phyloP scores from a whole-genome alignment of 2,797 vertebrate species.

The Taeniopygia guttata region DNA sequence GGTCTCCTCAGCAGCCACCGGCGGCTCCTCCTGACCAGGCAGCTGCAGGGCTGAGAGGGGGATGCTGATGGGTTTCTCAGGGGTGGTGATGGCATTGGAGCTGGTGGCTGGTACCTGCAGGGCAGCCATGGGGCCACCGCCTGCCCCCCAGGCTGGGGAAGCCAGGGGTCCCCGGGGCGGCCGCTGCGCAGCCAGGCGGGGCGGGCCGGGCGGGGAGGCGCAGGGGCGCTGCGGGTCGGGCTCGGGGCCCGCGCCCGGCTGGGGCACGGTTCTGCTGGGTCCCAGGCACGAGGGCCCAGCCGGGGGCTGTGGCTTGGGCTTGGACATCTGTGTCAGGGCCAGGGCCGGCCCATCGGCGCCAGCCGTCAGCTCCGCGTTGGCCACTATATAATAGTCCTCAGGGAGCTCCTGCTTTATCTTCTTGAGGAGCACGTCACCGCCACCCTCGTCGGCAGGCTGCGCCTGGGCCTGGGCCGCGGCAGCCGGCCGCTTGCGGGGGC shows the following conservation, averaged over 20 bases:
- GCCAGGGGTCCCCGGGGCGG: constrained; percentile 64
- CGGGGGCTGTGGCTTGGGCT: constrained; percentile 71
- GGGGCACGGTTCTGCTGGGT: constrained; percentile 58
- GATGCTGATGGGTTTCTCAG: constrained; percentile 77
- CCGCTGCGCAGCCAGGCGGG: constrained; percentile 64
- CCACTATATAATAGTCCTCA: constrained; percentile 85
- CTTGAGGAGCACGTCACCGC: constrained; percentile 78
- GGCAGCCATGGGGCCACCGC: constrained; percentile 24
- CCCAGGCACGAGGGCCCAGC: constrained; percentile 66
- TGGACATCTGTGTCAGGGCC: constrained; percentile 80
- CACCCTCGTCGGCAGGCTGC: constrained; percentile 57
- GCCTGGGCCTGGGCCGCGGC: constrained; percentile 49
- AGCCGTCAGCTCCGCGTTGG: constrained; percentile 78
- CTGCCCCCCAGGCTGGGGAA: constrained; percentile 66
- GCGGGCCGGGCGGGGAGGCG: constrained; percentile 58
- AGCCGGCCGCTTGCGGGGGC: constrained; percentile 72
- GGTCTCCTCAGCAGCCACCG: constrained; percentile 69
- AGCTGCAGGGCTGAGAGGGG: constrained; percentile 78
- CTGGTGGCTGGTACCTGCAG: constrained; percentile 78
- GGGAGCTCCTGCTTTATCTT: constrained; percentile 89
- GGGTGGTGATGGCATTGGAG: constrained; percentile 41
- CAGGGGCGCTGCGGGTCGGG: constrained; percentile 71
- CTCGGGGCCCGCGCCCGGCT: constrained; percentile 33
- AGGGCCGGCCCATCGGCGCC: constrained; percentile 71
- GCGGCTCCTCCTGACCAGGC: constrained; percentile 78